phyloP scores from a whole-genome alignment of 2,888 invertebrate species.

The Ennomos fuscantarius region DNA sequence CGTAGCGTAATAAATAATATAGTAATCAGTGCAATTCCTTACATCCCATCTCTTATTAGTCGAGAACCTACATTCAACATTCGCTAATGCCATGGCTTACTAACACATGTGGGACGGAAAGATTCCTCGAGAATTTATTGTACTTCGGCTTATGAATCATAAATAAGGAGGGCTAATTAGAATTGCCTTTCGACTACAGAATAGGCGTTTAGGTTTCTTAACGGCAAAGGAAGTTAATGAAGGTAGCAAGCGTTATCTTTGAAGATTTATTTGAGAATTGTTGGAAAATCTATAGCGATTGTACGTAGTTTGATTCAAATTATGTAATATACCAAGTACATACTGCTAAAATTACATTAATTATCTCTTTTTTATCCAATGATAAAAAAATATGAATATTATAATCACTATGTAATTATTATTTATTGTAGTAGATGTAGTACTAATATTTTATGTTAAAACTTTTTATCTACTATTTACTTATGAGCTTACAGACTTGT shows the following conservation, averaged over 20 bases:
- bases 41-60: slow-evolving; percentile 83
- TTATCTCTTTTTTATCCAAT: no score
- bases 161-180: slow-evolving; percentile 83
- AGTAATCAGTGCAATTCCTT: slow-evolving; percentile 85
- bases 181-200: slow-evolving; percentile 63
- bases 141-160: slow-evolving; percentile 84
- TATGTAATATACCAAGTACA: no score
- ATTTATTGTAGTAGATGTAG: no score
- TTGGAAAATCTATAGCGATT: slow-evolving; percentile 1
- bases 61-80: slow-evolving; percentile 83
- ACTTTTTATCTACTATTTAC: no score
- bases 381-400: no score
- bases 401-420: no score
- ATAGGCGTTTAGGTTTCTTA: slow-evolving; percentile 59
- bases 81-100: slow-evolving; percentile 81
- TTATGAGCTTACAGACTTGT: no score
- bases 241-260: slow-evolving; percentile 33
- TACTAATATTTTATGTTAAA: no score
- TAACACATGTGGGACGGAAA: slow-evolving; percentile 83
- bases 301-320: no score
- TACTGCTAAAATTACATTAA: no score
- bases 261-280: slow-evolving; percentile 19
- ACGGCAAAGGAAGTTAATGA: slow-evolving; percentile 40
- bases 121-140: slow-evolving; percentile 82
- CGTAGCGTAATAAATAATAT: slow-evolving; percentile 84